Base-by-base conservation (phyloP, 2,113 vertebrate genomes). In the Gasterosteus aculeatus region DNA sequence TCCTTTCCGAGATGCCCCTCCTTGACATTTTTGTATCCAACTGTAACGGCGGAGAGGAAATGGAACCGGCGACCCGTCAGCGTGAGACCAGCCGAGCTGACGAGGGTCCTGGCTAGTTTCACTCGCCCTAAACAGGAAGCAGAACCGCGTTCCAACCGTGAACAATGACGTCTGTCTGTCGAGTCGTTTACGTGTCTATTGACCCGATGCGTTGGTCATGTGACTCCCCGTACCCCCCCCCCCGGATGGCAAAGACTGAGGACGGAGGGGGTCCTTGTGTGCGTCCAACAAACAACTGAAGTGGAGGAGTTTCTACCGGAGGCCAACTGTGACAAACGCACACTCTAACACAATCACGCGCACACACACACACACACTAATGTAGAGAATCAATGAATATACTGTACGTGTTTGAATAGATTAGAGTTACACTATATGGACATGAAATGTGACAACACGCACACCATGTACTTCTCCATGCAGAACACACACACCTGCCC, bases 291-390 rank as follows among this genome's bases (percentile, higher is more conserved):
- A 77, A 79, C 77, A 77, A 82, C 82, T 78, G 75, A 81, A 62
- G 19, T 57, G 80, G 72, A 88, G 75, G 69, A 79, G 75, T 86
- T 88, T 90, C 83, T 92, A 94, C 94, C 93, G 92, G 94, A 85
- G 91, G 90, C 83, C 89, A 93, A 94, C 94, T 95, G 93, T 95
- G 94, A 94, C 92, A 89, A 81, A 90, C 74, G 85, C 81, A 88
- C 75, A 84, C 58, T 66, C 59, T 33, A 31, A 78, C 81, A 44
- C 65, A 26, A 22, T 18, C 62, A 29, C 60, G 71, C 49, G 80
- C 76, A 80, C 71, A 71, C 72, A 75, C 69, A 80, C 62, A 76
- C 68, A 81, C 2, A 89, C 54, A 68, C 78, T 66, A 85, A 88
- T 93, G 89, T 93, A 92, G 89, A 90, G 90, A 91, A 89, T 85